Evolutionary conservation across 2,888 invertebrate genomes (phyloP), one percentile per base, ranked within the genome.

Genomic region (Drosophila pegasa): DNA sequence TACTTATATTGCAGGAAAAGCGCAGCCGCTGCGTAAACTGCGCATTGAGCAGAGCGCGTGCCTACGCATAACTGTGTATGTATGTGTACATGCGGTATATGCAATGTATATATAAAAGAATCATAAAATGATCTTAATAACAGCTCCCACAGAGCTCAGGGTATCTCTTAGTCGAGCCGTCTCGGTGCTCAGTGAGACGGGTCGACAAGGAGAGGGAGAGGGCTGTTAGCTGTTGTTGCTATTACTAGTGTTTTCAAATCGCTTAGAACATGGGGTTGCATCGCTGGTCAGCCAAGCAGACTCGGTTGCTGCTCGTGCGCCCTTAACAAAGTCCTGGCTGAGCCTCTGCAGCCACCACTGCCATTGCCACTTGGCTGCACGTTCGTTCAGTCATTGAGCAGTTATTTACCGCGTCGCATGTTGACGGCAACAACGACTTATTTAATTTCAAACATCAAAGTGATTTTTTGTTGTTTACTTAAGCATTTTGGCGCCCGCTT

Each of bases 321-420:
- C 48, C 66, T 54, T 54, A 18, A 29, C 71, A 64, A 64, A 70
- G 43, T 71, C 38, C 50, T 61, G 37, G 12, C 12, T 37, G 31
- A 41, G 33, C 27, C 29, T 56, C n/a, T 37, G 16, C 18, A 27
- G 9, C 38, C 22, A 38, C 29, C 25, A n/a, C 20, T 29, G 55
- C 31, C 57, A 38, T 9, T 55, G 61, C 40, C 43, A 64, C 38
- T 63, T 55, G 77, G 40, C 55, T 50, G 6, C 45, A 57, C 20
- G 56, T 65, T 85, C 45, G 56, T 70, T 85, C 41, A 82, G 88
- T 82, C 68, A 66, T 56, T 59, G 61, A 73, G 56, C 59, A 71
- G 80, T 66, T 62, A 51, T 71, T 57, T 52, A 76, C 66, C 80
- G 70, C 67, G 41, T 58, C 69, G 62, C 80, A 87, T 75, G 79